Percentiles rank a stretch among this genome's conserved stretches.
Evolutionary conservation across 2,797 vertebrate species (phyloP).

Genomic region (Scolopax rusticola): DNA sequence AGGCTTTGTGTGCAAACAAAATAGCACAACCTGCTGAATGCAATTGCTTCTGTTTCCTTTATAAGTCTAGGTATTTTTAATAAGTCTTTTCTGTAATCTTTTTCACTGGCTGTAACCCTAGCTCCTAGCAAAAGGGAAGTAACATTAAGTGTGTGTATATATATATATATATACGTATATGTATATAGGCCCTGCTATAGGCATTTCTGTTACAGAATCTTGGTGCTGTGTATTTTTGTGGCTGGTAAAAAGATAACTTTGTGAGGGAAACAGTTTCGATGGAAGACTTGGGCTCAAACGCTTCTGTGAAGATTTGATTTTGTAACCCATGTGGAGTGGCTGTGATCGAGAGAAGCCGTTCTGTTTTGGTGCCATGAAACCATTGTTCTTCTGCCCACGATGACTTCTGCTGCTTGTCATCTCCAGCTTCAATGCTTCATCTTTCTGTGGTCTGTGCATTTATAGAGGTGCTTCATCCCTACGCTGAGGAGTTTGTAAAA

Average conservation of each 20-base stretch:
- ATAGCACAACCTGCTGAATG: neutral
- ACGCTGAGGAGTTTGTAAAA: neutral
- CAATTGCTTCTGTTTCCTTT: neutral
- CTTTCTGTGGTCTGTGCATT: neutral
- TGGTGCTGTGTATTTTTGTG: neutral
- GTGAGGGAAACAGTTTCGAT: neutral
- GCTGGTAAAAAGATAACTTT: neutral
- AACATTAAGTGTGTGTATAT: neutral
- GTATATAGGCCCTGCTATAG: neutral
- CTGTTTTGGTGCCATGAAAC: neutral
- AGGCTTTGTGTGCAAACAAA: neutral
- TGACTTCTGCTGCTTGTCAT: neutral
- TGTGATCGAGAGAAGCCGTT: neutral
- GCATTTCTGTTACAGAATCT: neutral
- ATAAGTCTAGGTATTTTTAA: neutral
- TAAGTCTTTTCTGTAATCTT: neutral
- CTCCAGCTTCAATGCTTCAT: neutral
- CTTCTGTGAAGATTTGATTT: neutral
- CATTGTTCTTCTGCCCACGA: accelerated
- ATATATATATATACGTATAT: neutral
- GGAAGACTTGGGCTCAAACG: neutral
- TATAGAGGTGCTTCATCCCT: neutral
- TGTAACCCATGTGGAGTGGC: neutral
- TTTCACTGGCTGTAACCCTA: neutral
- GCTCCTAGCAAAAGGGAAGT: neutral